phyloP scores from a whole-genome alignment of 2,888 invertebrate species.

The Synergus gifuensis region DNA sequence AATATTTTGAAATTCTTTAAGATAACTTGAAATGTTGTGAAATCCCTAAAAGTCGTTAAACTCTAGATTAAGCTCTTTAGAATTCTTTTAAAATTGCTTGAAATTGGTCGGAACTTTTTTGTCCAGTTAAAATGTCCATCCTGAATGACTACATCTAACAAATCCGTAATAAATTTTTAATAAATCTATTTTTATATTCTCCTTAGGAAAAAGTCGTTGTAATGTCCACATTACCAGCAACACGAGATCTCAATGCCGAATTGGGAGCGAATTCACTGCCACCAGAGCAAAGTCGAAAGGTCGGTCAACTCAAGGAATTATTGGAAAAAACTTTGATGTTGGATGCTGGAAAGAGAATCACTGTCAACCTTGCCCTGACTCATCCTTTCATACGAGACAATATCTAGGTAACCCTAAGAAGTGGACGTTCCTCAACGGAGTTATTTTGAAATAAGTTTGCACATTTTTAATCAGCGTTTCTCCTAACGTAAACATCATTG shows the following conservation, averaged over 20 bases:
- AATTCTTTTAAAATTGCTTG: too few species aligned
- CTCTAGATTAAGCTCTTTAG: too few species aligned
- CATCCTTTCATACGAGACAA: conserved; percentile 98
- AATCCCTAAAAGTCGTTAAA: too few species aligned
- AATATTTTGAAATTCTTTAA: too few species aligned
- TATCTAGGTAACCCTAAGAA: conserved; percentile 80
- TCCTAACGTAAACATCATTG: conserved; percentile 24
- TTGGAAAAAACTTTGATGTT: conserved; percentile 94
- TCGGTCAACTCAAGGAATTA: conserved; percentile 93
- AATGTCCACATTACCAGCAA: conserved; percentile 92
- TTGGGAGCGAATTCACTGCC: conserved; percentile 92
- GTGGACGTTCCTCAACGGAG: conserved; percentile 15
- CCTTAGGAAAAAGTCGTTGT: conserved; percentile 98
- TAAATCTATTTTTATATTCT: conserved; percentile 26
- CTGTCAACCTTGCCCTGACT: conserved; percentile 95
- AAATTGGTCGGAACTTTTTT: too few species aligned
- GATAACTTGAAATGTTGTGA: too few species aligned
- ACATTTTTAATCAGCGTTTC: conserved; percentile 17
- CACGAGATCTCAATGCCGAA: conserved; percentile 92
- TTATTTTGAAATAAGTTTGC: conserved; percentile 30
- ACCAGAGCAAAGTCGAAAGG: conserved; percentile 93
- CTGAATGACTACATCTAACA: too few species aligned
- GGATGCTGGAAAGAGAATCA: conserved; percentile 94
- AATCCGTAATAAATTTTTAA: background rate
- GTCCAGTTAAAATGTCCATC: background rate